Evolutionary conservation across 2,888 invertebrate genomes (phyloP), one percentile per base, ranked within the genome.

Genomic region (Drosophila affinis): DNA sequence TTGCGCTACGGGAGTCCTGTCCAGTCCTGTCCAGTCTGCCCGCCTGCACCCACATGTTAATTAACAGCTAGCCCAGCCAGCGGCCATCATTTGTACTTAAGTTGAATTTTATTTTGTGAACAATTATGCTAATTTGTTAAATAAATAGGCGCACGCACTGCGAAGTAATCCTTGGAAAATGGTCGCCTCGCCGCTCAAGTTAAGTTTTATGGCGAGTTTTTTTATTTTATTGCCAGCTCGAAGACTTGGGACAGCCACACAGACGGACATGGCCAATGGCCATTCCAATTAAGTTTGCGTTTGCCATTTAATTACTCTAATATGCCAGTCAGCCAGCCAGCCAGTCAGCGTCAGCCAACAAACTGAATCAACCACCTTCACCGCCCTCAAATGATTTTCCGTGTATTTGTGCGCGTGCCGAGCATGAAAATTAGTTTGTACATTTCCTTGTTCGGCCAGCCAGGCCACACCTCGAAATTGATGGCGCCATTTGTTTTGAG

Each of bases 51-150:
- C 84, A 88, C 85, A 88, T 85, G 88, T 85, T 85, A 85, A 85
- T 85, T 88, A 85, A 76, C 84, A 76, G 75, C 55, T 27, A 47
- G 47, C 34, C 47, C 7, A 14, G 39, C 39, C 39, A n/a, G 29
- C 7, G 39, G 49, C 79, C 88, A 84, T 86, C 85, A 86, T 86
- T 86, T 86, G 88, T 86, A 88, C 77, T 88, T 87, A 90, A 89
- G 89, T 88, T 88, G 87, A 88, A 81, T 89, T 90, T 89, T 89
- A 90, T 89, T 89, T 88, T 76, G 79, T 83, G 87, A 88, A 90
- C 90, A 90, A 90, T 90, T 90, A 90, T 91, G 90, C 86, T 91
- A 91, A 91, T 90, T 90, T 87, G 90, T 86, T 89, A 90, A 90
- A 88, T 89, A 82, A 81, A 78, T 80, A 84, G 82, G 78, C 88